A percentile compares a stretch with the other conserved stretches of the same genome.
These are phyloP conservation scores for Phrynosoma platyrhinos DNA, from an alignment of 2,113 vertebrate species.

Conservation along the genomic window DNA sequence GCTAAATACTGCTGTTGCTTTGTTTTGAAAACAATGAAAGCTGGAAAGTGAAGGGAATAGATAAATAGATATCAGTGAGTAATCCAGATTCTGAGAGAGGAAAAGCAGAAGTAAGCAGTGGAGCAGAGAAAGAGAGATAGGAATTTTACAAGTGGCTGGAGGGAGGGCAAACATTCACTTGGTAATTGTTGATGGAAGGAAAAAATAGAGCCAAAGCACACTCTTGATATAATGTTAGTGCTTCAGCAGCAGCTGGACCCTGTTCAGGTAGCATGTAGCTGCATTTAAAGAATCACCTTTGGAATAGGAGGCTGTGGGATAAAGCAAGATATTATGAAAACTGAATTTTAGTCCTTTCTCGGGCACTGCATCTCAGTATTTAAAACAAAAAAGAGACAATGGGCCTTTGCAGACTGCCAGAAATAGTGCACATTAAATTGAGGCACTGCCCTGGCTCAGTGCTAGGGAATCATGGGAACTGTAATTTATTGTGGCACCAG, in stretches of 20 bases:
- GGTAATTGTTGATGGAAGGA: not conserved
- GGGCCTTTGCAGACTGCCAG: no score
- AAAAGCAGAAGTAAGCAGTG: conserved; percentile 20
- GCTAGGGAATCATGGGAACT: no score
- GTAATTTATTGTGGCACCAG: no score
- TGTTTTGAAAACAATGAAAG: rapidly evolving
- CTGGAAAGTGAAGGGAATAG: not conserved
- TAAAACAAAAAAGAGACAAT: not conserved
- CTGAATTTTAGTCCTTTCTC: not conserved
- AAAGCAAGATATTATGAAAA: not conserved
- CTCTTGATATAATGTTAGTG: not conserved
- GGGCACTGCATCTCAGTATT: not conserved
- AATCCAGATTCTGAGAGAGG: not conserved
- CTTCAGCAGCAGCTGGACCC: not conserved
- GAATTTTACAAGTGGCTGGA: rapidly evolving
- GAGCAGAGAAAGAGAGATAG: not conserved
- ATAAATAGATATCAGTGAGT: not conserved
- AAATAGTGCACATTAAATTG: no score
- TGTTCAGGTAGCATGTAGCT: not conserved
- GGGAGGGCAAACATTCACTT: not conserved
- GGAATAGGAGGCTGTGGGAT: not conserved
- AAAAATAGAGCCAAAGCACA: not conserved
- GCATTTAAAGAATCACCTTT: not conserved
- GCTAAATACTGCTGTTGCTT: not conserved
- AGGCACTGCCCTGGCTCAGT: no score